These are phyloP conservation scores for Sebastes dallii DNA, from an alignment of 2,797 vertebrate genomes.

Conservation along the genomic window DNA sequence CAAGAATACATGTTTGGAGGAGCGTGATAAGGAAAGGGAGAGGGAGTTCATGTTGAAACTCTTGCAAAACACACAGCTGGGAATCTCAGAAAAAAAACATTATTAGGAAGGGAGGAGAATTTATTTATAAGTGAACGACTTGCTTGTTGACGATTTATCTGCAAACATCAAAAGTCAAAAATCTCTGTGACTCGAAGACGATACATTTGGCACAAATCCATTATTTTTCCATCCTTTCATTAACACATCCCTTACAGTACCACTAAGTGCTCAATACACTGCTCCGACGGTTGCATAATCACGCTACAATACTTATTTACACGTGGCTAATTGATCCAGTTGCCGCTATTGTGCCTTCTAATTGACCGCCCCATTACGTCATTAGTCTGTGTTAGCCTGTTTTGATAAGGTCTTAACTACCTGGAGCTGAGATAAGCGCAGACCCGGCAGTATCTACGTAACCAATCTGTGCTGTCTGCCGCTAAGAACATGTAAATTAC, in stretches of 20 bases:
- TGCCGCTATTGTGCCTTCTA: constrained; percentile 61
- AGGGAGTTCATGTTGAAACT: constrained; percentile 8
- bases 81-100: neutral
- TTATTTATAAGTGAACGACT: neutral
- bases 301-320: constrained; percentile 58
- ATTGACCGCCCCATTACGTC: constrained; percentile 64
- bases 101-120: neutral
- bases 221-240: neutral
- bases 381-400: constrained; percentile 65
- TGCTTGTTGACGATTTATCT: neutral
- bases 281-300: constrained; percentile 14
- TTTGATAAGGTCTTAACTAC: constrained; percentile 62
- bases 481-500: constrained; percentile 56
- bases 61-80: neutral
- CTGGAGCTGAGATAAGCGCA: constrained; percentile 30
- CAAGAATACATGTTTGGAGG: constrained; percentile 30
- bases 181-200: neutral
- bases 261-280: neutral
- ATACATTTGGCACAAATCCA: neutral
- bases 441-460: constrained; percentile 38
- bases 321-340: constrained; percentile 62
- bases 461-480: constrained; percentile 62
- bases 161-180: neutral
- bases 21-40: constrained; percentile 6
- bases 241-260: neutral